phyloP scores from a whole-genome alignment of 1,140 invertebrate species.

The Brachionus paranguensis region DNA sequence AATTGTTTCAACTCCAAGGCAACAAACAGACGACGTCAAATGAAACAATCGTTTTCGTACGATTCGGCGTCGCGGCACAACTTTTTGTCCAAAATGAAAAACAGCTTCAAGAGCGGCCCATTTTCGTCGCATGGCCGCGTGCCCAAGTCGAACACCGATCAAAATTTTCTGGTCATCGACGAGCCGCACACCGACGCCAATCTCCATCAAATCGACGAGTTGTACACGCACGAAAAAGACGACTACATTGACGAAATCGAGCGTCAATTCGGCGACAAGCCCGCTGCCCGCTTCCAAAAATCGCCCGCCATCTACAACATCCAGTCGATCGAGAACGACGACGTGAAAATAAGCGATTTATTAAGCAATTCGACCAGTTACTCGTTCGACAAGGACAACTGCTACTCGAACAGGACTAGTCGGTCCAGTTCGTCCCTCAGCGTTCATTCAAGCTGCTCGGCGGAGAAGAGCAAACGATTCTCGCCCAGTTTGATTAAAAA shows the following conservation, averaged over 20 bases:
- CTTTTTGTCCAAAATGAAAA: not conserved
- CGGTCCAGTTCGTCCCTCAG: not conserved
- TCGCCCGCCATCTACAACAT: conserved; percentile 18
- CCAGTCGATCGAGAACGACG: not conserved
- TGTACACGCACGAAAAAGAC: not conserved
- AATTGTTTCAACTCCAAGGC: not conserved
- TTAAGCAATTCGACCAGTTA: not conserved
- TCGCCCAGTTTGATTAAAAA: not conserved
- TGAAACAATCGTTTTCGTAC: not conserved
- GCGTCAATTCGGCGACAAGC: not conserved
- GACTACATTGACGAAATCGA: not conserved
- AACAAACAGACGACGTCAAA: not conserved
- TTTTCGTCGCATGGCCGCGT: not conserved
- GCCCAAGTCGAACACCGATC: not conserved
- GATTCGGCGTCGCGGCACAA: not conserved
- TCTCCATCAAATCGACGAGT: not conserved
- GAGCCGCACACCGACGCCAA: not conserved
- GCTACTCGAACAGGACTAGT: not conserved
- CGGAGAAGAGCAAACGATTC: not conserved
- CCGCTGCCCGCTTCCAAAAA: not conserved
- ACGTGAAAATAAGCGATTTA: not conserved
- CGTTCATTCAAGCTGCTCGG: not conserved
- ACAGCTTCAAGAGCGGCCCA: not conserved
- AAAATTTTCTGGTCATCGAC: conserved; percentile 6
- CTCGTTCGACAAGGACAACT: not conserved